Evolutionary conservation across 2,797 vertebrate species (phyloP).

Genomic region (Liparis tanakae): DNA sequence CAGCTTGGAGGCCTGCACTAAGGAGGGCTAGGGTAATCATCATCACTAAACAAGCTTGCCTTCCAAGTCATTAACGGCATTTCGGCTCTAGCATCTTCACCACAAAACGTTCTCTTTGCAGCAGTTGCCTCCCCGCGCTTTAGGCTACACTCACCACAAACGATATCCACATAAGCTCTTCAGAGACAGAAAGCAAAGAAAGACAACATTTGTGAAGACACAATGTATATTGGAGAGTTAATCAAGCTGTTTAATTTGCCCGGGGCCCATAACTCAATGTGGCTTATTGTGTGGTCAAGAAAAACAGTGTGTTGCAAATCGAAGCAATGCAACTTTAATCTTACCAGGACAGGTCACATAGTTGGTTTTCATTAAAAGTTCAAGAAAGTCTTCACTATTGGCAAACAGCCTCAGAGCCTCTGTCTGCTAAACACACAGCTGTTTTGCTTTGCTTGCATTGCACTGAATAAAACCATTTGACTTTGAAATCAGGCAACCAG

Average conservation of each 20-base stretch:
- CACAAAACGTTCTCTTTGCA: conserved; percentile 63
- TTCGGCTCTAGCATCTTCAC: conserved; percentile 79
- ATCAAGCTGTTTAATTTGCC: conserved; percentile 71
- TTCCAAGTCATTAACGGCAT: conserved; percentile 78
- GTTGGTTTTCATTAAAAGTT: conserved; percentile 71
- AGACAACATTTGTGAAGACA: conserved; percentile 66
- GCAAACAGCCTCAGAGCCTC: conserved; percentile 61
- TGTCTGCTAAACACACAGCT: conserved; percentile 55
- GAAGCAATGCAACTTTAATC: conserved; percentile 59
- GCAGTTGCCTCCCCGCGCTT: conserved; percentile 31
- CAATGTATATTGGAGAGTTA: conserved; percentile 66
- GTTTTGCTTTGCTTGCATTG: conserved; percentile 41
- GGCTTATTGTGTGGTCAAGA: conserved; percentile 68
- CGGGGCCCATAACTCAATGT: conserved; percentile 57
- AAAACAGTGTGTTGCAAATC: conserved; percentile 51
- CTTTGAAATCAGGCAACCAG: conserved; percentile 89
- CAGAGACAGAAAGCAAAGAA: conserved; percentile 60
- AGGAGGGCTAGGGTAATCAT: conserved; percentile 44
- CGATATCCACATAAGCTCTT: conserved; percentile 58
- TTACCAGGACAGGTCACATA: conserved; percentile 51
- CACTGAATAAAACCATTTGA: conserved; percentile 84
- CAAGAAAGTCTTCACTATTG: conserved; percentile 64
- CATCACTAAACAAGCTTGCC: conserved; percentile 76
- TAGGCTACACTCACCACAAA: conserved; percentile 48
- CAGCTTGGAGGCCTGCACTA: conserved; percentile 24